Percentiles rank a stretch among this genome's conserved stretches.
phyloP scores from a whole-genome alignment of 2,113 vertebrate species.

The Crypturellus undulatus region DNA sequence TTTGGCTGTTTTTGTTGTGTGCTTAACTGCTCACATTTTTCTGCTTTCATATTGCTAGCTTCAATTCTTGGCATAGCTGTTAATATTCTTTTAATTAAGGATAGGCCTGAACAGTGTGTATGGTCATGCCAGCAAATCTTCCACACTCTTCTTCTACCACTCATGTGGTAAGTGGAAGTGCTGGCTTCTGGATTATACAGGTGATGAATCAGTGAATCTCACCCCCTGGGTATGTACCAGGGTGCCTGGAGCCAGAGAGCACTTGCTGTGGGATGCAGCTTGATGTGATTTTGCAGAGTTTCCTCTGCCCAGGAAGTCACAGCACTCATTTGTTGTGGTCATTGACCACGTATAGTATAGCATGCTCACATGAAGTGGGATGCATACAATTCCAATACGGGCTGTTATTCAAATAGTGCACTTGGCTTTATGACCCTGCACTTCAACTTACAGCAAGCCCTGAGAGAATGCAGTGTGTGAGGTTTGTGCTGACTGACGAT shows the following conservation, averaged over 20 bases:
- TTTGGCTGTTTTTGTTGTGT: fast-evolving
- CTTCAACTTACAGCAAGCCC: not conserved
- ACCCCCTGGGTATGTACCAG: not conserved
- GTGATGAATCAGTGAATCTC: not conserved
- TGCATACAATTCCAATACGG: not conserved
- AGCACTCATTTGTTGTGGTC: not conserved
- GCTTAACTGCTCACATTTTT: not conserved
- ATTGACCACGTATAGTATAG: not conserved
- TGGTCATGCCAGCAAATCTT: fast-evolving
- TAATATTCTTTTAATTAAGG: not conserved
- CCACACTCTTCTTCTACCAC: too few species aligned
- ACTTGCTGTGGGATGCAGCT: not conserved
- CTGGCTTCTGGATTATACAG: not conserved
- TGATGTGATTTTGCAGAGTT: not conserved
- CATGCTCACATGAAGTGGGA: not conserved
- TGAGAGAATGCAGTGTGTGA: not conserved
- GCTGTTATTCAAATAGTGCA: not conserved
- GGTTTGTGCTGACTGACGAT: not conserved
- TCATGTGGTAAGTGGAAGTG: not conserved
- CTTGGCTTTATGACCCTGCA: not conserved
- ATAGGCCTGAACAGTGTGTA: not conserved
- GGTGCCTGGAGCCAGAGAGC: not conserved
- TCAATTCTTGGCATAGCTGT: not conserved
- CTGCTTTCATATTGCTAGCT: not conserved
- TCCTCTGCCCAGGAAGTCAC: not conserved